Evolutionary conservation across 2,113 vertebrate species (phyloP).

Genomic region (Sterna hirundo): DNA sequence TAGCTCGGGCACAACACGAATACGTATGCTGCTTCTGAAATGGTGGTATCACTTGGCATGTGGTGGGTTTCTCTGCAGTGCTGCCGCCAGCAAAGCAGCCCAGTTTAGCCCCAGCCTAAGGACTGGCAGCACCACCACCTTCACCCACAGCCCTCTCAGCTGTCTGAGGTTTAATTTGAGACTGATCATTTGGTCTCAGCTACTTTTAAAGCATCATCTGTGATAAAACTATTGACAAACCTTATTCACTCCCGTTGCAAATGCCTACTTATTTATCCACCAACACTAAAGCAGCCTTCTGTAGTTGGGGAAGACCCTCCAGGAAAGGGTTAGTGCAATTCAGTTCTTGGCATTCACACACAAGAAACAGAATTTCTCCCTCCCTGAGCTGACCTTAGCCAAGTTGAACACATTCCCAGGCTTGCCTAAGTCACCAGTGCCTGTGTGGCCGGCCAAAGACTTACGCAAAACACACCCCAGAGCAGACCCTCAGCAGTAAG

Average conservation of each 20-base stretch:
- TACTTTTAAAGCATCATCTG: neutral
- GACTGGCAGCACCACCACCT: neutral
- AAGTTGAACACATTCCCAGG: neutral
- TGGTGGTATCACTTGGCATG: neutral
- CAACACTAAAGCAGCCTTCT: neutral
- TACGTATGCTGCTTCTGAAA: neutral
- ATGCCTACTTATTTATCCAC: neutral
- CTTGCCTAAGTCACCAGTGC: neutral
- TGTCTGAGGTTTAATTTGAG: neutral
- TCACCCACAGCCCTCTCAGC: neutral
- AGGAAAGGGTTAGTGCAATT: neutral
- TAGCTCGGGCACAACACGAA: neutral
- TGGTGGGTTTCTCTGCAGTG: accelerated
- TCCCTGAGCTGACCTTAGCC: neutral
- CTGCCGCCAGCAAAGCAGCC: neutral
- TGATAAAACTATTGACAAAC: neutral
- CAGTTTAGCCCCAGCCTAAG: neutral
- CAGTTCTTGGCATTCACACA: neutral
- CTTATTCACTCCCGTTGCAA: neutral
- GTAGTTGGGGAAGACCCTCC: neutral
- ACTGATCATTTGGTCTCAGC: neutral
- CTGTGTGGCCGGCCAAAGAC: neutral
- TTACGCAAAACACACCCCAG: neutral
- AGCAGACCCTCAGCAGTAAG: neutral
- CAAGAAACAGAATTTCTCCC: neutral